These are phyloP conservation scores for Diplolepis rosae DNA, from an alignment of 2,888 invertebrate genomes.

Conservation along the genomic window DNA sequence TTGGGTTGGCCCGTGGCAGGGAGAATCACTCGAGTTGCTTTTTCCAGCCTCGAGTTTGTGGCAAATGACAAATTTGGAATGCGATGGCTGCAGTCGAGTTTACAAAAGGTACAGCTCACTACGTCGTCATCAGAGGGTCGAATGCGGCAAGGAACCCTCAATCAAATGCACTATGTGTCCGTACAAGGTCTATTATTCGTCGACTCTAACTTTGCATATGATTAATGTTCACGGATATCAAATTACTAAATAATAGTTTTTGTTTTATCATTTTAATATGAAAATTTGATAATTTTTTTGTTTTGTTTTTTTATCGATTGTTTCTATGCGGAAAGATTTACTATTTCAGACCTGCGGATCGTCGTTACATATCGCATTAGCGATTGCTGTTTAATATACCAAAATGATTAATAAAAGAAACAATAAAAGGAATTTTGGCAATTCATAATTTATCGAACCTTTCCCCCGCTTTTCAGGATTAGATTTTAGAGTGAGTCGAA, in stretches of 20 bases:
- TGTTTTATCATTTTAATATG: background rate
- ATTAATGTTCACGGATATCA: conserved; percentile 49
- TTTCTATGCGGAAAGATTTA: background rate
- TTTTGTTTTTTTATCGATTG: background rate
- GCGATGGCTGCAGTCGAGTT: conserved; percentile 45
- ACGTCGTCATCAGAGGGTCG: conserved; percentile 46
- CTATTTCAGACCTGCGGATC: background rate
- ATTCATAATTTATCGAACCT: conserved; percentile 40
- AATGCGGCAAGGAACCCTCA: conserved; percentile 45
- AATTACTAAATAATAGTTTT: conserved; percentile 37
- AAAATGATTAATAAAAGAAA: conserved; percentile 38
- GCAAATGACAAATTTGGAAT: conserved; percentile 47
- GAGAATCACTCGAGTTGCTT: conserved; percentile 32
- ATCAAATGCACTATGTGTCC: conserved; percentile 47
- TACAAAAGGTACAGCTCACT: conserved; percentile 46
- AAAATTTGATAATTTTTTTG: background rate
- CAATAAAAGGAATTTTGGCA: conserved; percentile 26
- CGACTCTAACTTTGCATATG: conserved; percentile 47
- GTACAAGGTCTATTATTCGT: conserved; percentile 51
- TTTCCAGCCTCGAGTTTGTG: conserved; percentile 47
- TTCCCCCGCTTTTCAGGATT: conserved; percentile 31
- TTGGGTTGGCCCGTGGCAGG: background rate
- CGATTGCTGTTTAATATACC: conserved; percentile 29
- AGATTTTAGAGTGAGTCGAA: conserved; percentile 37
- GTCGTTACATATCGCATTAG: background rate